These are phyloP conservation scores for Oligia strigilis DNA, from an alignment of 2,888 invertebrate genomes.

Conservation along the genomic window DNA sequence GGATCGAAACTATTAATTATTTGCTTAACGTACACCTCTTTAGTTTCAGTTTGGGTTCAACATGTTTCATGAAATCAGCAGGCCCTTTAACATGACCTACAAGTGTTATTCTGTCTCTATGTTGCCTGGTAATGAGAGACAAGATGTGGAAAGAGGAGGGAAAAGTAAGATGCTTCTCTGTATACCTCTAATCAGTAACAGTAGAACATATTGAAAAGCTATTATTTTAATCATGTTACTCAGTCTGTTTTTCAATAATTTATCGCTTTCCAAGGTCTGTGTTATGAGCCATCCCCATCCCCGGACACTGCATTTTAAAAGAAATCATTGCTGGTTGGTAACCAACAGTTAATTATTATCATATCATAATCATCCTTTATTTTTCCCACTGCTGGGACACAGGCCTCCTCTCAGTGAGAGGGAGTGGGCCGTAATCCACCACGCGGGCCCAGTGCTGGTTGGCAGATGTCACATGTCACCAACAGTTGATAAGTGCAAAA, in stretches of 20 bases:
- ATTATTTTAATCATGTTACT: background rate
- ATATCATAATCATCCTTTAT: too few species aligned
- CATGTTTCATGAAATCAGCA: slow-evolving; percentile 95
- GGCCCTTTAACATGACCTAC: slow-evolving; percentile 96
- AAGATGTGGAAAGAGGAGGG: slow-evolving; percentile 98
- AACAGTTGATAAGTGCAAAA: background rate
- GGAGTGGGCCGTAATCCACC: too few species aligned
- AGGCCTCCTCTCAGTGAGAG: too few species aligned
- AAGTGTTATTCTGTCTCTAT: slow-evolving; percentile 98
- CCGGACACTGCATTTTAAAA: background rate
- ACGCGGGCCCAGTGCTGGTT: too few species aligned
- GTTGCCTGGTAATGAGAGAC: slow-evolving; percentile 97
- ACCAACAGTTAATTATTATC: background rate
- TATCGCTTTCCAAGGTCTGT: background rate
- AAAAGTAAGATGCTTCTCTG: slow-evolving; percentile 93
- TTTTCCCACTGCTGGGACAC: too few species aligned
- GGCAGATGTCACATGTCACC: background rate
- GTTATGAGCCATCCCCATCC: background rate
- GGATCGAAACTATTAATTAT: slow-evolving; percentile 57
- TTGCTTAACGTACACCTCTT: slow-evolving; percentile 76
- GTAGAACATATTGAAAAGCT: background rate
- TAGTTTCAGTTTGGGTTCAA: slow-evolving; percentile 96
- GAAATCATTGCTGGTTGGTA: background rate
- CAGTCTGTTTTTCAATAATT: background rate
- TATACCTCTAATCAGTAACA: background rate